Evolutionary conservation across 2,888 invertebrate species (phyloP), one percentile per base, ranked within the genome.

Genomic region (Rutpela maculata): DNA sequence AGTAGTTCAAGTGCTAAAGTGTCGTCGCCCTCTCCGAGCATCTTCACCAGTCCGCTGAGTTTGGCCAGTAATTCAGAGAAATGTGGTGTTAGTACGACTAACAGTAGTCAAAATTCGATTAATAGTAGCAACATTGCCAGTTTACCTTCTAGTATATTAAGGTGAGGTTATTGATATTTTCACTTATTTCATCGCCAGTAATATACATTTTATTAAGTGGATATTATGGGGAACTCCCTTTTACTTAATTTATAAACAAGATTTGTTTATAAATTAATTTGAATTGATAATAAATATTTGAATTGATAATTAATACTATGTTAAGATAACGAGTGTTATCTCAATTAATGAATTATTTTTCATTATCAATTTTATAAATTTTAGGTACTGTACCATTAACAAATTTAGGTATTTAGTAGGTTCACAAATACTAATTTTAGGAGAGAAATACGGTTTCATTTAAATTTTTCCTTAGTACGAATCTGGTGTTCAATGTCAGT

Each of bases 61-160:
- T 84, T 90, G 86, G 89, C 87, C 84, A 88, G 88, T 85, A 88
- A 86, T 80, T 84, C 87, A 70, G 86, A 85, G 43, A 86, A 84
- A 77, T 79, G 81, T 78, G 79, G 75, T 57, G 67, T 76, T 19
- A 79, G 71, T 43, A 80, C 72, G 26, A 73, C 78, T 43, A 81
- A 55, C 76, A 80, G 75, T 78, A 80, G 75, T 65, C 85, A 86
- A 75, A 87, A 86, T 76, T 85, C 87, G 73, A 86, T 87, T 76
- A 87, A 87, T 81, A 83, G 81, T 80, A 85, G 85, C 81, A 85
- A 86, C 80, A 84, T 84, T 77, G 83, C 85, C 77, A 85, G 85
- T 83, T 79, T 92, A 88, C 91, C 91, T 78, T 87, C 90, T 79
- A 90, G 90, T 86, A 91, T 91, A 84, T 88, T 91, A 85, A 91